A percentile compares a stretch with the other conserved stretches of the same genome.
phyloP scores from a whole-genome alignment of 2,797 vertebrate species.

The Channallabes apus region DNA sequence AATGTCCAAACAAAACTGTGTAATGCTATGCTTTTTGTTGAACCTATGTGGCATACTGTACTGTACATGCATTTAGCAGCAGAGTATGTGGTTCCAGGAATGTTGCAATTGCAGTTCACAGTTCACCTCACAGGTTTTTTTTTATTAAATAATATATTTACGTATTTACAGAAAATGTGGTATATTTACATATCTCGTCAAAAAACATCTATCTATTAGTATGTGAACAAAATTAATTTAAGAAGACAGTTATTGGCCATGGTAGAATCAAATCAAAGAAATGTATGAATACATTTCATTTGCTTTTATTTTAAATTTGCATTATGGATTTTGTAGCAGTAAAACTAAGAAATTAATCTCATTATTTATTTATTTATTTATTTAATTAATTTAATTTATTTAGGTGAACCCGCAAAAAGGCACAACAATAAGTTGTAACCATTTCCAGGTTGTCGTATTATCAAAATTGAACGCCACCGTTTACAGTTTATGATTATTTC shows the following conservation, averaged over 20 bases:
- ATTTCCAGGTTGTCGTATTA: neutral
- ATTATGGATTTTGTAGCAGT: neutral
- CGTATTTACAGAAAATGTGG: neutral
- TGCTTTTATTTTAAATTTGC: no score
- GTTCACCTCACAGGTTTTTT: no score
- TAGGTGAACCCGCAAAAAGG: neutral
- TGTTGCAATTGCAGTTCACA: neutral
- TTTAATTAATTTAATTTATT: neutral
- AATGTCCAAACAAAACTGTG: no score
- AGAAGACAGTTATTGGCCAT: neutral
- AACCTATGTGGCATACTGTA: neutral
- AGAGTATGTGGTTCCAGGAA: neutral
- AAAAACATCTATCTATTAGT: no score
- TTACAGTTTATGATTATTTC: neutral
- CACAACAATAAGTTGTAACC: neutral
- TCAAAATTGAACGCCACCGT: neutral
- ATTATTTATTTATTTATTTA: no score
- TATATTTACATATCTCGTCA: neutral
- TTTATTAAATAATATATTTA: no score
- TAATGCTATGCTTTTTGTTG: neutral
- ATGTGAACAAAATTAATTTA: neutral
- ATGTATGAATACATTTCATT: neutral
- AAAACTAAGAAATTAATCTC: neutral
- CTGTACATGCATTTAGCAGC: neutral
- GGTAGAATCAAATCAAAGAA: neutral